phyloP scores from a whole-genome alignment of 2,888 invertebrate species.

The Lasioglossum malachurum region DNA sequence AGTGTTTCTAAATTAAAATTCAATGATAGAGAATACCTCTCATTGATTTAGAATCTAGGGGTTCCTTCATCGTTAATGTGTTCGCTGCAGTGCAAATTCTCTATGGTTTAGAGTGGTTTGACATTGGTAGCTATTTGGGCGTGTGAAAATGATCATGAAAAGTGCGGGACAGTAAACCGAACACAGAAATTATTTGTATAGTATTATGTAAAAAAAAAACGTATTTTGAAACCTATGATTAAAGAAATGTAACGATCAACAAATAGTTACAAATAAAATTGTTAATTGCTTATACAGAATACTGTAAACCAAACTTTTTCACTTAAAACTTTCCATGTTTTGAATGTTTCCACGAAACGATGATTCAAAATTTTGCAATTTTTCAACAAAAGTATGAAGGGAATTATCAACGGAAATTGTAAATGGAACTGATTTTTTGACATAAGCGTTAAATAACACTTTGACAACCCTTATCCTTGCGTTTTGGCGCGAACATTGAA shows the following conservation, averaged over 20 bases:
- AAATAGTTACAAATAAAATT: too few species aligned
- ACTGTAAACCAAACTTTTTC: too few species aligned
- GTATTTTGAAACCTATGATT: too few species aligned
- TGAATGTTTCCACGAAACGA: too few species aligned
- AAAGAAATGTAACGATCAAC: too few species aligned
- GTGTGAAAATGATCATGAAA: background rate
- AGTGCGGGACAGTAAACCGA: background rate
- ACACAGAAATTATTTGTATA: background rate
- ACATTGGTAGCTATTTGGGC: background rate
- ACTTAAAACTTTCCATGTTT: too few species aligned
- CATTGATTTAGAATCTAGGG: background rate
- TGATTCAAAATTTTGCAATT: background rate
- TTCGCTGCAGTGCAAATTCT: background rate
- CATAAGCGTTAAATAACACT: background rate
- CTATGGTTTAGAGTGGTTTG: slow-evolving; percentile 1
- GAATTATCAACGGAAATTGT: background rate
- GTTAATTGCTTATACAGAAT: too few species aligned
- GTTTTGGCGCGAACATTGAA: background rate
- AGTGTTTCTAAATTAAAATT: too few species aligned
- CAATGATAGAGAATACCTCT: background rate
- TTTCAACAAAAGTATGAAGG: background rate
- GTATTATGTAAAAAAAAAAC: too few species aligned
- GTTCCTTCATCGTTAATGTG: background rate
- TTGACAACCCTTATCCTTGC: background rate
- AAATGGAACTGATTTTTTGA: background rate